Evolutionary conservation across 2,888 invertebrate species (phyloP).

Genomic region (Acutogordius australiensis): DNA sequence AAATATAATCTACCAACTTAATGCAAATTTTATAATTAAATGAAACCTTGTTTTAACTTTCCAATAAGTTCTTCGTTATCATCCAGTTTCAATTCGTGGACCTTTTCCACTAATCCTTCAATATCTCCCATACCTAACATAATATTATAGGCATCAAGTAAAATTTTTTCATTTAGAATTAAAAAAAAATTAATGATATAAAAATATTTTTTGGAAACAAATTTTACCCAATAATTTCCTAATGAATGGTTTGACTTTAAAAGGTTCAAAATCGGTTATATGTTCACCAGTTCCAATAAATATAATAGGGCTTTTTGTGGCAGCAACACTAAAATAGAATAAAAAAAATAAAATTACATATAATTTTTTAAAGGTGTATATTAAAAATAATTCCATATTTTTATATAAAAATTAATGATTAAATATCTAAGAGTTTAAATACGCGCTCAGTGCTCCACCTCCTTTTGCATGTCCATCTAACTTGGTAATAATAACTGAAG

Average conservation of each 20-base stretch:
- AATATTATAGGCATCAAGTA: too few relatives aligned
- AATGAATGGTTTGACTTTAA: constrained; percentile 93
- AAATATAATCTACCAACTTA: too few relatives aligned
- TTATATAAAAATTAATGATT: too few relatives aligned
- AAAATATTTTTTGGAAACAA: too few relatives aligned
- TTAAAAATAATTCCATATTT: too few relatives aligned
- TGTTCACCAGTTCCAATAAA: constrained; percentile 99
- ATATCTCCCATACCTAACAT: constrained; percentile 58
- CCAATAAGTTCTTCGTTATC: constrained; percentile 92
- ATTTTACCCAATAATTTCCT: constrained; percentile 62
- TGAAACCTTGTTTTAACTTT: constrained; percentile 66
- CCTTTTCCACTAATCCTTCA: constrained; percentile 87
- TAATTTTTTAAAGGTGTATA: too few relatives aligned
- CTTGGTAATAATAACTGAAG: constrained; percentile 93
- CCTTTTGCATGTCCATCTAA: constrained; percentile 97
- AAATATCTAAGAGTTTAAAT: too few relatives aligned
- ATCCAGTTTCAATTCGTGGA: constrained; percentile 39
- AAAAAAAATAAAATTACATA: constrained; percentile 4
- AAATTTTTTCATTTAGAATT: too few relatives aligned
- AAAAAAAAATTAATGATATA: too few relatives aligned
- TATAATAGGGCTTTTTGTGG: constrained; percentile 85
- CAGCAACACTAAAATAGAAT: constrained; percentile 46
- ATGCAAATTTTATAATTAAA: too few relatives aligned
- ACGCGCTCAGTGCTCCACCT: constrained; percentile 93
- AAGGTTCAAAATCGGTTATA: constrained; percentile 88